phyloP scores from a whole-genome alignment of 2,888 invertebrate genomes.

The Gibbula magus region DNA sequence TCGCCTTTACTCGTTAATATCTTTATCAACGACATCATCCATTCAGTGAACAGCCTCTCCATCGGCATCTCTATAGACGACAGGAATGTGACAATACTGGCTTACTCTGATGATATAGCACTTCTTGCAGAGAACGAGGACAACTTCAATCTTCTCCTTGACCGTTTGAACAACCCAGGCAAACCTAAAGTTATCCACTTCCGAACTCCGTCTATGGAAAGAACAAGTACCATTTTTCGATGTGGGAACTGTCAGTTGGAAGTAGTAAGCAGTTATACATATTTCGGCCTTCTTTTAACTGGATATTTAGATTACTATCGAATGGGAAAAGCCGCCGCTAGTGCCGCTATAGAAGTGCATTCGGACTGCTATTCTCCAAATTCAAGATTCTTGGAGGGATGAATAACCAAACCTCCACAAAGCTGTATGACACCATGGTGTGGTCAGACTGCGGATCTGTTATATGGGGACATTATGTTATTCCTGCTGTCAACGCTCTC shows the following conservation, averaged over 20 bases:
- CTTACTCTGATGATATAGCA: not conserved
- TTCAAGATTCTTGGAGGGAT: not conserved
- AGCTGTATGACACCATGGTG: no score
- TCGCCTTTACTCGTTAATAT: not conserved
- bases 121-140: not conserved
- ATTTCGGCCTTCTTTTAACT: not conserved
- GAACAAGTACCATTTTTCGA: not conserved
- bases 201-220: not conserved
- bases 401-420: not conserved
- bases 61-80: not conserved
- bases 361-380: not conserved
- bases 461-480: not conserved
- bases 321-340: not conserved
- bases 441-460: not conserved
- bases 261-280: not conserved
- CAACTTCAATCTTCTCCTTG: not conserved
- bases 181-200: not conserved
- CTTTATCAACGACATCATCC: not conserved
- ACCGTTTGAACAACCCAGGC: not conserved
- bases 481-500: not conserved
- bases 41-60: not conserved
- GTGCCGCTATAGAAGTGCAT: not conserved
- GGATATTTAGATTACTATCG: not conserved
- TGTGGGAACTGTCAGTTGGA: not conserved
- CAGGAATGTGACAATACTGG: not conserved